These are phyloP conservation scores for Cromileptes altivelis DNA, from an alignment of 2,113 vertebrate species.

Conservation along the genomic window DNA sequence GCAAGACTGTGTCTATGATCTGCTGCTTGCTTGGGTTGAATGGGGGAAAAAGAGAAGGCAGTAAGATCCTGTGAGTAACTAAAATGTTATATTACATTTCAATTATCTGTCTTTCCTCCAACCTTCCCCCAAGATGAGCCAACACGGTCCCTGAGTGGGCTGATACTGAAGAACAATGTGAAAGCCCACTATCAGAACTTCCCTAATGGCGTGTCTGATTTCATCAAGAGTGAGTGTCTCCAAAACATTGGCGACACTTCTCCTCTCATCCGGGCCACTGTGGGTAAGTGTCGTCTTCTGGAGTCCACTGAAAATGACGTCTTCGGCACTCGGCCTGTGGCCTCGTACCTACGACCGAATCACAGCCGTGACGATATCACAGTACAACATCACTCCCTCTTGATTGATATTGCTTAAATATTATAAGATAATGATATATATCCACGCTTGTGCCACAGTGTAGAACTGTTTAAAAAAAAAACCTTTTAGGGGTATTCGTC, in stretches of 20 bases:
- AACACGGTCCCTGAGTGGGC: conserved; percentile 95
- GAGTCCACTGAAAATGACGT: background rate
- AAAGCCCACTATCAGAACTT: conserved; percentile 99
- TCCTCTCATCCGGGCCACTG: conserved; percentile 97
- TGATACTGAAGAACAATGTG: conserved; percentile 98
- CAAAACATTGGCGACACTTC: conserved; percentile 97
- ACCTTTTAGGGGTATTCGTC: background rate
- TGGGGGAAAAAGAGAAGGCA: background rate
- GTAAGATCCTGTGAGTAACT: background rate
- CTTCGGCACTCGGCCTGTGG: too few relatives aligned
- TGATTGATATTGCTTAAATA: too few relatives aligned
- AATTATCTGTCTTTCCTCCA: background rate
- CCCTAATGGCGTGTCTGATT: conserved; percentile 94
- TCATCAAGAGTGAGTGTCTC: conserved; percentile 97
- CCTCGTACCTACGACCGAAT: too few relatives aligned
- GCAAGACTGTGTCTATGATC: background rate
- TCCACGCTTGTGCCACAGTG: background rate
- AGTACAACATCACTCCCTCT: too few relatives aligned
- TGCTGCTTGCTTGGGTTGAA: background rate
- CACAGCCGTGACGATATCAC: too few relatives aligned
- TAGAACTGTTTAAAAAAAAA: background rate
- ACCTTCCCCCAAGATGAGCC: conserved; percentile 90
- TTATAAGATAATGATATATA: too few relatives aligned
- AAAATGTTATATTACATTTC: conserved; percentile 4
- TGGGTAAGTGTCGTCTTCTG: conserved; percentile 87